phyloP scores from a whole-genome alignment of 2,888 invertebrate genomes.

The Clistopyga incitator region DNA sequence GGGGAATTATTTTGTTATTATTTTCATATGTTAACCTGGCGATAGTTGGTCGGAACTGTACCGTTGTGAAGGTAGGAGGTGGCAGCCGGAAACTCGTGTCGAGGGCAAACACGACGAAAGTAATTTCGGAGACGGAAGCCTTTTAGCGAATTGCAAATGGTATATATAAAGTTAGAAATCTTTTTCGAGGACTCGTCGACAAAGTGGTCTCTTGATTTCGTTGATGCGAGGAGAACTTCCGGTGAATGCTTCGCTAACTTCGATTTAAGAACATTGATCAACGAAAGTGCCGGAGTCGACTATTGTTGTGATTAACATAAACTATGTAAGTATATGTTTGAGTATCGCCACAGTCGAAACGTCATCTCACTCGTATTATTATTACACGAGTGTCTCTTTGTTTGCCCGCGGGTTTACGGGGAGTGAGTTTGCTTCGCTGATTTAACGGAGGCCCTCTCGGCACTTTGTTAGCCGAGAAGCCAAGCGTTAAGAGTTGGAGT shows the following conservation, averaged over 20 bases:
- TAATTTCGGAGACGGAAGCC: neutral
- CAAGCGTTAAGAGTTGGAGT: constrained; percentile 60
- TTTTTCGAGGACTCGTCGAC: neutral
- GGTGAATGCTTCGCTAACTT: constrained; percentile 9
- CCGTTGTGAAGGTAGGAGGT: neutral
- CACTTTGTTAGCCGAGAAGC: constrained; percentile 56
- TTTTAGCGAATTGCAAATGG: neutral
- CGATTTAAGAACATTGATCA: neutral
- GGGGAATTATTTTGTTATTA: too few relatives aligned
- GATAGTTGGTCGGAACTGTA: too few relatives aligned
- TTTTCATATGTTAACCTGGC: too few relatives aligned
- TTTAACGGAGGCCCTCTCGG: constrained; percentile 21
- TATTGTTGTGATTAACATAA: constrained; percentile 12
- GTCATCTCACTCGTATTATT: neutral
- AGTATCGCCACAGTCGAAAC: neutral
- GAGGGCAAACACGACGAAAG: neutral
- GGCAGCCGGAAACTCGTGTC: neutral
- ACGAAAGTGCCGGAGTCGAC: neutral
- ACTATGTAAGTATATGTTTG: neutral
- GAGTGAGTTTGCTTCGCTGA: constrained; percentile 38
- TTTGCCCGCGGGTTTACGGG: constrained; percentile 7
- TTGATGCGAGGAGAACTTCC: neutral
- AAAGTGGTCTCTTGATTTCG: neutral
- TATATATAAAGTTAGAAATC: neutral
- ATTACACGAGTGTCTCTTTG: constrained; percentile 1